Conservation (phyloP, 1,140 invertebrate species). For the Nasonia longicornis region DNA sequence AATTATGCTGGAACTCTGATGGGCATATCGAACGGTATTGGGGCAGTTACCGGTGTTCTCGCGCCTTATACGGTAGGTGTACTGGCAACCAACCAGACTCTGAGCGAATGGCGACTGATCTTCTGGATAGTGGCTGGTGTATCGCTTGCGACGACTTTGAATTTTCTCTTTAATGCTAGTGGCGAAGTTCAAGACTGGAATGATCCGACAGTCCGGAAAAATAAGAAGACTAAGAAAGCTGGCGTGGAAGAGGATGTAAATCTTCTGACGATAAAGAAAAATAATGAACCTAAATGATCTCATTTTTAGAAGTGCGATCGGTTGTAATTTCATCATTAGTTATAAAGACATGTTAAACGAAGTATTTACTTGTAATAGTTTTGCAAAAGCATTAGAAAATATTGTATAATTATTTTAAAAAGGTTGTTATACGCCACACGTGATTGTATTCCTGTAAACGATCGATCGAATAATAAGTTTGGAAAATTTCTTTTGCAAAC, state of each 20-base stretch:
- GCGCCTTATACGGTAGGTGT: conserved; percentile 80
- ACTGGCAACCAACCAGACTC: conserved; percentile 51
- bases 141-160: conserved; percentile 15
- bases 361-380: too few species aligned
- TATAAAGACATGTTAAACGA: too few species aligned
- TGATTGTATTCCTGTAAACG: too few species aligned
- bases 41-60: conserved; percentile 75
- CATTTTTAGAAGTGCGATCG: too few species aligned
- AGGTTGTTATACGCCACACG: too few species aligned
- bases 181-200: conserved; percentile 46
- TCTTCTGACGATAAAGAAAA: background rate
- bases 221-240: background rate
- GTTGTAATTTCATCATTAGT: too few species aligned
- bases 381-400: too few species aligned
- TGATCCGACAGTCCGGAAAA: background rate
- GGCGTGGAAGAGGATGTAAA: background rate
- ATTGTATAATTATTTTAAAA: too few species aligned
- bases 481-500: background rate
- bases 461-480: background rate
- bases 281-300: background rate
- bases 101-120: conserved; percentile 38
- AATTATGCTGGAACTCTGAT: conserved; percentile 79
- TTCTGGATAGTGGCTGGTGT: conserved; percentile 38
- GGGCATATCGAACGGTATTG: conserved; percentile 73
- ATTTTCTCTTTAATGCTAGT: conserved; percentile 27